These are phyloP conservation scores for Smutsia temminckii DNA, from an alignment of 2,797 vertebrate species.

Conservation along the genomic window DNA sequence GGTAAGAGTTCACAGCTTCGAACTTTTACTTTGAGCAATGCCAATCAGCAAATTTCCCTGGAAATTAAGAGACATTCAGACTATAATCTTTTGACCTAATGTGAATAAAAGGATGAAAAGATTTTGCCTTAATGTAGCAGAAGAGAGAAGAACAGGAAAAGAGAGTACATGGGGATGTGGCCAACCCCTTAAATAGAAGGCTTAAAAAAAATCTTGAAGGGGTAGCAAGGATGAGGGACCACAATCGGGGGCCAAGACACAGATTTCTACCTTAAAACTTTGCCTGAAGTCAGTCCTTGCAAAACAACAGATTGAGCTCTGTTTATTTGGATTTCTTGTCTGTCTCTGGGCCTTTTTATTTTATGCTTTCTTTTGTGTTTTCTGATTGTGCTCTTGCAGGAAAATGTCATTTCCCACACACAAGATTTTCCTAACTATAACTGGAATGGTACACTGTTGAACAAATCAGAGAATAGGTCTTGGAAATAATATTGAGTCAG, in stretches of 20 bases:
- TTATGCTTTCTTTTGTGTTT: neutral
- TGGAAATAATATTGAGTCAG: neutral
- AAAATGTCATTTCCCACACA: neutral
- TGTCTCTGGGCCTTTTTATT: neutral
- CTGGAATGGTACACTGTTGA: neutral
- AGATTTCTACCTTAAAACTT: neutral
- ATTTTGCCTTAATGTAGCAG: neutral
- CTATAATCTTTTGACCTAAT: neutral
- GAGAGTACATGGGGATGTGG: neutral
- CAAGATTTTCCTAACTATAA: neutral
- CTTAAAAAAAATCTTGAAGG: neutral
- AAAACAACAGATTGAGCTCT: neutral
- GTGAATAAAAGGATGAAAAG: neutral
- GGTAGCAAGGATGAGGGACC: neutral
- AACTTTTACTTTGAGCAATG: neutral
- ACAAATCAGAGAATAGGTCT: neutral
- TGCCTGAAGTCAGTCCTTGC: neutral
- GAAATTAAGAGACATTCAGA: neutral
- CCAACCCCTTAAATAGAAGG: neutral
- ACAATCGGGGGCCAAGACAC: neutral
- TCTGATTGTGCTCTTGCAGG: neutral
- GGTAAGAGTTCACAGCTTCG: neutral
- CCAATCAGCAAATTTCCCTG: neutral
- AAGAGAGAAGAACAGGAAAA: neutral
- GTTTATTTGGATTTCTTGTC: neutral